Conservation (phyloP, 2,888 invertebrate genomes). For the Clusia tigrina region DNA sequence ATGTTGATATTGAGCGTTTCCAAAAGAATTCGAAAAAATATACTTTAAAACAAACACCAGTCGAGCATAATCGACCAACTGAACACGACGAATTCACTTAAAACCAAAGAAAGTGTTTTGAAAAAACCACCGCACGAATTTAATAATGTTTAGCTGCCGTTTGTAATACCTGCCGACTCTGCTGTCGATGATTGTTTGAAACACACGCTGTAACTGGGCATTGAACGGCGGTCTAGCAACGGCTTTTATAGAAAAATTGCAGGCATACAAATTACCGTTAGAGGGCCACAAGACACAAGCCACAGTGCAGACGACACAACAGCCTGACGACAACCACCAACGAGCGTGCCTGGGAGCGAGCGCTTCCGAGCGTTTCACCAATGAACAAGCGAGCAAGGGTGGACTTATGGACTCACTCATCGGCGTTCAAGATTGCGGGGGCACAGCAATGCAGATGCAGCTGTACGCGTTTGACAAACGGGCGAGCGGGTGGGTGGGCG, state of each 20-base stretch:
- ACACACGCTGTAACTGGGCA: constrained; percentile 46
- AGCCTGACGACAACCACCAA: constrained; percentile 4
- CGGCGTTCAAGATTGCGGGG: too few relatives aligned
- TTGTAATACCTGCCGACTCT: too few relatives aligned
- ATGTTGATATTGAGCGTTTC: neutral
- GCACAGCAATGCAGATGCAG: neutral
- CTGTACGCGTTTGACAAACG: neutral
- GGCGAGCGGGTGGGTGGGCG: neutral
- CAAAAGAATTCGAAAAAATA: constrained; percentile 21
- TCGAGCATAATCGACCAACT: neutral
- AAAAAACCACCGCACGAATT: too few relatives aligned
- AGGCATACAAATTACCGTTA: constrained; percentile 24
- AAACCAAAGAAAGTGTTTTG: neutral
- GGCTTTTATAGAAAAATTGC: constrained; percentile 53
- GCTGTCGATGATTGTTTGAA: constrained; percentile 17
- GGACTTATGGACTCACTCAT: too few relatives aligned
- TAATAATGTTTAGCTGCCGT: too few relatives aligned
- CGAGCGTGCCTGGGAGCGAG: neutral
- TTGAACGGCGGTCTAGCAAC: constrained; percentile 45
- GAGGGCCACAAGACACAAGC: constrained; percentile 6
- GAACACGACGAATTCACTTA: neutral
- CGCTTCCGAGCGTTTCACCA: neutral
- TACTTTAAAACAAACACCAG: constrained; percentile 13
- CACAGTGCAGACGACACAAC: neutral
- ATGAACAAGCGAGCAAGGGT: neutral